phyloP scores from a whole-genome alignment of 2,888 invertebrate genomes.

The Nomada ruficornis region DNA sequence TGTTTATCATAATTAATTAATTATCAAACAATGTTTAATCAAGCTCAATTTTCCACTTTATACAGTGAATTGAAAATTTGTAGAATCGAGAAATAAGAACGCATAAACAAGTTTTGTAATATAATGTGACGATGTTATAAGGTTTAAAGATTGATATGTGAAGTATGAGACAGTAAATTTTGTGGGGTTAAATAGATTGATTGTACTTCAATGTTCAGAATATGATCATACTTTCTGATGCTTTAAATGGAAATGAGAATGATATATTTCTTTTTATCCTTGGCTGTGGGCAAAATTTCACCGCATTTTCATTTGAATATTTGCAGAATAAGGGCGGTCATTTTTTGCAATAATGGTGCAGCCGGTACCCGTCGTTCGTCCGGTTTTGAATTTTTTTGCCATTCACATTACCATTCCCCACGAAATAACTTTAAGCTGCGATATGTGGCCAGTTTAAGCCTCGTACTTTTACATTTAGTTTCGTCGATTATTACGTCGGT shows the following conservation, averaged over 20 bases:
- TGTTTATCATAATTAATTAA: no score
- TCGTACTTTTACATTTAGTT: no score
- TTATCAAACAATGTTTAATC: no score
- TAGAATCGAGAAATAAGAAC: no score
- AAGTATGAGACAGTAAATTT: neutral
- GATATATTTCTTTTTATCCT: neutral
- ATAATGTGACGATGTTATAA: neutral
- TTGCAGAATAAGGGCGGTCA: neutral
- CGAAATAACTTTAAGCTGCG: neutral
- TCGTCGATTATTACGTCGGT: no score
- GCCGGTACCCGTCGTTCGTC: neutral
- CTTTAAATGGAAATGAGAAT: neutral
- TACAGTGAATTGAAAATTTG: no score
- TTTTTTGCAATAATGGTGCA: constrained; percentile 1
- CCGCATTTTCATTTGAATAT: neutral
- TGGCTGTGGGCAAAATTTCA: neutral
- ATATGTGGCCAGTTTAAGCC: neutral
- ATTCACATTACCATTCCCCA: constrained; percentile 3
- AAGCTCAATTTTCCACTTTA: no score
- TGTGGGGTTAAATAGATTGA: neutral
- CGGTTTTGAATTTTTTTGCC: neutral
- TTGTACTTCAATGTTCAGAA: neutral
- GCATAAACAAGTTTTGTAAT: no score
- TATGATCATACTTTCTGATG: neutral
- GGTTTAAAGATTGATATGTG: neutral